Evolutionary conservation across 2,113 vertebrate genomes (phyloP).

Genomic region (Tylochromis polylepis): DNA sequence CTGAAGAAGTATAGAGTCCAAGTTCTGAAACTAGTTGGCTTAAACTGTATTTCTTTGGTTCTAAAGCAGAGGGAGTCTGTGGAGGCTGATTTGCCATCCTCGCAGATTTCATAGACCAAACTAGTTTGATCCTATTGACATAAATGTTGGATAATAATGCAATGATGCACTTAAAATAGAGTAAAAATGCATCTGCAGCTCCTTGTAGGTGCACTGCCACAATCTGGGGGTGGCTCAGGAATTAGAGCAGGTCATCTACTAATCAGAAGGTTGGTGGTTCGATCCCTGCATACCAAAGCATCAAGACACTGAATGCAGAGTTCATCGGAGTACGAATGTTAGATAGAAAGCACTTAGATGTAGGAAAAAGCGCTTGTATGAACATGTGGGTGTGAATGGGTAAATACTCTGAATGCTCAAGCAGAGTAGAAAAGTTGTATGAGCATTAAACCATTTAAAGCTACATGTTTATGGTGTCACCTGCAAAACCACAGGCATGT

Average conservation of each 20-base stretch:
- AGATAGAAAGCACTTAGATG: background rate
- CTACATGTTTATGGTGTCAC: background rate
- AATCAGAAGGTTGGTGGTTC: background rate
- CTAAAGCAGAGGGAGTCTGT: background rate
- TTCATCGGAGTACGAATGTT: background rate
- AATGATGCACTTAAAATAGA: background rate
- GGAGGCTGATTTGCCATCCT: background rate
- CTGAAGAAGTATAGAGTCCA: background rate
- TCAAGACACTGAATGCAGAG: background rate
- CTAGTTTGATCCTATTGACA: background rate
- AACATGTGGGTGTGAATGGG: background rate
- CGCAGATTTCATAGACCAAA: background rate
- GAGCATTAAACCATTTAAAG: background rate
- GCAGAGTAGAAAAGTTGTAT: background rate
- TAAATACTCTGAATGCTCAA: background rate
- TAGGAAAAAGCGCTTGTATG: background rate
- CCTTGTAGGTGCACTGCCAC: background rate
- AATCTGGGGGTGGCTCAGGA: background rate
- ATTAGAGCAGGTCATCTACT: background rate
- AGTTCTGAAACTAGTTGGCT: background rate
- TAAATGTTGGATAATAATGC: background rate
- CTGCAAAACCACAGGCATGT: background rate
- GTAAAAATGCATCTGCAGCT: background rate
- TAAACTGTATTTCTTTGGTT: background rate
- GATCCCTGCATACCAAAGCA: background rate